Percentiles rank a stretch among this genome's conserved stretches.
These are phyloP conservation scores for Xyrauchen texanus DNA, from an alignment of 2,113 vertebrate genomes.

Conservation along the genomic window DNA sequence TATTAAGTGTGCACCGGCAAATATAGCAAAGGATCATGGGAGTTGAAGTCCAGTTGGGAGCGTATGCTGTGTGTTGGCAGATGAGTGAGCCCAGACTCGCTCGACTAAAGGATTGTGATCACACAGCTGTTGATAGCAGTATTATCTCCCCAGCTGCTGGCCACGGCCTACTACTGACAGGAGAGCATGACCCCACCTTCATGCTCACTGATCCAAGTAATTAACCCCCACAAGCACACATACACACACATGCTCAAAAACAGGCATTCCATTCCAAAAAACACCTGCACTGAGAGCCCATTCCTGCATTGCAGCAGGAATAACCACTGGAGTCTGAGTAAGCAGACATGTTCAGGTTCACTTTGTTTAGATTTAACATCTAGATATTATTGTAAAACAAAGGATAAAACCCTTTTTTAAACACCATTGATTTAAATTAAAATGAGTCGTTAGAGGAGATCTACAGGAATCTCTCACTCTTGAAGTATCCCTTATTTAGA, in stretches of 20 bases:
- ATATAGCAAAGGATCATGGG: conserved; percentile 48
- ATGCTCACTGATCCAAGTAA: conserved; percentile 72
- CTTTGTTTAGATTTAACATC: background rate
- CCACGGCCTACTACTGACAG: conserved; percentile 64
- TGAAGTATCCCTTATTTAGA: too few relatives aligned
- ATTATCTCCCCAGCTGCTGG: conserved; percentile 68
- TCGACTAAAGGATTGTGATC: conserved; percentile 54
- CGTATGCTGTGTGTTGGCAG: conserved; percentile 35
- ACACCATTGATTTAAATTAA: too few relatives aligned
- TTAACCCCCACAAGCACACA: conserved; percentile 60
- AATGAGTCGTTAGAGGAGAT: too few relatives aligned
- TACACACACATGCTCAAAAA: conserved; percentile 27
- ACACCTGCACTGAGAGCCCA: conserved; percentile 24
- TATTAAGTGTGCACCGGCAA: conserved; percentile 44
- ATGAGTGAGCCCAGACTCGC: conserved; percentile 39
- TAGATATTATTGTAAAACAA: too few relatives aligned
- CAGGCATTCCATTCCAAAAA: conserved; percentile 16
- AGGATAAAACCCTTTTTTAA: too few relatives aligned
- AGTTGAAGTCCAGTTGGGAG: conserved; percentile 37
- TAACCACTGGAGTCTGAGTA: background rate
- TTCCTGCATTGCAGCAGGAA: background rate
- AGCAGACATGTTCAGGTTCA: background rate
- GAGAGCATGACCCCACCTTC: conserved; percentile 69
- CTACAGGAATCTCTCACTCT: too few relatives aligned
- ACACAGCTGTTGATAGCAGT: conserved; percentile 72